These are phyloP conservation scores for Platyrinchus mystaceus DNA, from an alignment of 2,797 vertebrate genomes.

Conservation along the genomic window DNA sequence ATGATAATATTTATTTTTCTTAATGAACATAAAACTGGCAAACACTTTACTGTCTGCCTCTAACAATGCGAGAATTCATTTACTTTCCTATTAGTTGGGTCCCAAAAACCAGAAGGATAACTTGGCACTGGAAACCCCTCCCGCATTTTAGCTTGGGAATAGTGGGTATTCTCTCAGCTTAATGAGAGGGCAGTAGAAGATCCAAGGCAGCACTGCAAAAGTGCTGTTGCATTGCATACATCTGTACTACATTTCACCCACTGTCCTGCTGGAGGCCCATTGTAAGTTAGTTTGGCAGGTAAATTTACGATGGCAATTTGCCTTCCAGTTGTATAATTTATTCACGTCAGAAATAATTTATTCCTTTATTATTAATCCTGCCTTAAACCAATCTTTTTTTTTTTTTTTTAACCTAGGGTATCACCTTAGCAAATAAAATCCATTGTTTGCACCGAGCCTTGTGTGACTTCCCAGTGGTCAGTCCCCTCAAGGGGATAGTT, in stretches of 20 bases:
- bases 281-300: slow-evolving; percentile 69
- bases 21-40: not conserved
- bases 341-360: slow-evolving; percentile 68
- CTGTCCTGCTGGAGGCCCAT: slow-evolving; percentile 12
- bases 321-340: slow-evolving; percentile 65
- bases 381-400: not conserved
- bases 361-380: not conserved
- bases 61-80: not conserved
- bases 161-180: not conserved
- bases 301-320: slow-evolving; percentile 61
- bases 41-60: not conserved
- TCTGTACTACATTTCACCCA: slow-evolving; percentile 3
- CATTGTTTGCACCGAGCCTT: slow-evolving; percentile 25
- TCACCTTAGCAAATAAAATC: slow-evolving; percentile 42
- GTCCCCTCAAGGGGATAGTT: slow-evolving; percentile 59
- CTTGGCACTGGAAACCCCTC: not conserved
- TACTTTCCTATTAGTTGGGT: not conserved
- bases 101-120: not conserved
- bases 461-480: slow-evolving; percentile 52
- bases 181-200: not conserved
- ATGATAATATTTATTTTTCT: not conserved
- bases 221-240: not conserved
- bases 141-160: not conserved
- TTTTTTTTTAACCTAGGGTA: not conserved
- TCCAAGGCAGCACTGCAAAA: not conserved